These are phyloP conservation scores for Drosophila aff. DNA, from an alignment of 1,140 invertebrate species.

Conservation along the genomic window DNA sequence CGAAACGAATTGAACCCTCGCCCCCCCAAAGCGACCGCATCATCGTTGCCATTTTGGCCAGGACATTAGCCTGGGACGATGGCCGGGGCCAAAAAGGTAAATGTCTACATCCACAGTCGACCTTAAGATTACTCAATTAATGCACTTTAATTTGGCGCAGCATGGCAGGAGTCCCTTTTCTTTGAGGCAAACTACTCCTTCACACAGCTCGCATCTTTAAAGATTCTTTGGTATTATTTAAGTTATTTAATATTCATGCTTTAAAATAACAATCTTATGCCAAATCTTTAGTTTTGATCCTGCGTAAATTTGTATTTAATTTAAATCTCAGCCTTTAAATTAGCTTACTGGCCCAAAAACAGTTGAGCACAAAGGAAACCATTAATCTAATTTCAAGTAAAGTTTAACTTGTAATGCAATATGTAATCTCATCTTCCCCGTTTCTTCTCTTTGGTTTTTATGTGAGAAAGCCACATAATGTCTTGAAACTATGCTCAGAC, in stretches of 20 bases:
- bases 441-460: background rate
- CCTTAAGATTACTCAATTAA: constrained; percentile 80
- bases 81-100: constrained; percentile 65
- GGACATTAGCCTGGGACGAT: constrained; percentile 37
- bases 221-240: no score
- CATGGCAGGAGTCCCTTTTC: background rate
- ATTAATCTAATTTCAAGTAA: background rate
- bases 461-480: background rate
- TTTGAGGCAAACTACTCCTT: background rate
- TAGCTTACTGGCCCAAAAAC: no score
- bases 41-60: constrained; percentile 21
- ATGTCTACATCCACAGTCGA: constrained; percentile 63
- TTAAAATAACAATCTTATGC: no score
- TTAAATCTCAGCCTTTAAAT: no score
- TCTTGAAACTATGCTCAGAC: background rate
- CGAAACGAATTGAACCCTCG: constrained; percentile 3
- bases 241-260: background rate
- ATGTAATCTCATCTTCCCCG: background rate
- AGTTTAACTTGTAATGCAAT: background rate
- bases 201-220: background rate
- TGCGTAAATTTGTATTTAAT: no score
- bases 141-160: constrained; percentile 59
- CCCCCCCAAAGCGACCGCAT: constrained; percentile 7
- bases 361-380: no score
- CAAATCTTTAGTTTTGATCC: no score